A percentile compares a stretch with the other conserved stretches of the same genome.
These are phyloP conservation scores for Silurus asotus DNA, from an alignment of 2,113 vertebrate genomes.

Conservation along the genomic window DNA sequence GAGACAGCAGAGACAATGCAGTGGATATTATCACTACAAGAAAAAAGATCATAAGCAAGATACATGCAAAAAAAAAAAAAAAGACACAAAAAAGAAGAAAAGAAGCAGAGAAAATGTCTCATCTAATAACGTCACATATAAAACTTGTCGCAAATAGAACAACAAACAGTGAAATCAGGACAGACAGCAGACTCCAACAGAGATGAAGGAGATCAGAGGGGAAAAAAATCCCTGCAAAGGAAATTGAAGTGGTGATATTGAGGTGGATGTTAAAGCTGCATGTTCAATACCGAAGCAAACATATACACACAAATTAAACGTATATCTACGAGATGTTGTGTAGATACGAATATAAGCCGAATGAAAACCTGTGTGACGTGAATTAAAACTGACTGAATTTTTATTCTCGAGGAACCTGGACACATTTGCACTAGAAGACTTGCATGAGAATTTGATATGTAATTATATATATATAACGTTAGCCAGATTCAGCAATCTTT, in stretches of 20 bases:
- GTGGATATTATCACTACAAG: constrained; percentile 10
- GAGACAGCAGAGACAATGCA: constrained; percentile 35
- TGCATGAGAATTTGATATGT: background rate
- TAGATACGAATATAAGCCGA: background rate
- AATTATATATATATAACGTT: background rate
- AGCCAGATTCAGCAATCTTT: background rate
- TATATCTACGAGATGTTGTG: background rate
- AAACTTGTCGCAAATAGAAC: background rate
- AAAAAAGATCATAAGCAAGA: constrained; percentile 9
- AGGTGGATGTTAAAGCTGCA: background rate
- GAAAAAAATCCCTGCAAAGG: background rate
- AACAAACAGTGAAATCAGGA: background rate
- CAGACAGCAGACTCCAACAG: background rate
- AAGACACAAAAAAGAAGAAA: background rate
- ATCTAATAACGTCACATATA: background rate
- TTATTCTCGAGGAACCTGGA: background rate
- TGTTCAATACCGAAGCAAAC: background rate
- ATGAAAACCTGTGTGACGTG: background rate
- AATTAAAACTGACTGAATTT: background rate
- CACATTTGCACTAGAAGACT: background rate
- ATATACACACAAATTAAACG: background rate
- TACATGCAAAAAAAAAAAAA: constrained; percentile 4
- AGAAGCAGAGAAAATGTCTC: background rate
- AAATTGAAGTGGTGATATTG: constrained; percentile 7
- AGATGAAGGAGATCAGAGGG: background rate